Evolutionary conservation across 2,888 invertebrate species (phyloP).

Genomic region (Mechanitis messenoides): DNA sequence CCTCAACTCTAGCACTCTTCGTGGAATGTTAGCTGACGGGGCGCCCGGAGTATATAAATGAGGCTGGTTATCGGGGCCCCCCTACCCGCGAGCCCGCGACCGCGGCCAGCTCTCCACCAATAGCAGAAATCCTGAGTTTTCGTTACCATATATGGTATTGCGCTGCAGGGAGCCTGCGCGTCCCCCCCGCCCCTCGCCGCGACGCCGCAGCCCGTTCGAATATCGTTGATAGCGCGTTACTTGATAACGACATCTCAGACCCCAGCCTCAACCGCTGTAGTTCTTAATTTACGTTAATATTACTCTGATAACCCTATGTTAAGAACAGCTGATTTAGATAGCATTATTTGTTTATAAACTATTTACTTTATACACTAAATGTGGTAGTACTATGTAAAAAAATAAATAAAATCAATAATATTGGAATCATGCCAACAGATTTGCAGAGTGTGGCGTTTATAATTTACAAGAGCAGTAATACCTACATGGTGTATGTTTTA

Average conservation of each 20-base stretch:
- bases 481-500: too few species aligned
- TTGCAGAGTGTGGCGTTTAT: not conserved
- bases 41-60: slow-evolving; percentile 75
- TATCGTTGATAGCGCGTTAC: slow-evolving; percentile 43
- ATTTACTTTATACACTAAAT: not conserved
- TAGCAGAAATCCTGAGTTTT: slow-evolving; percentile 59
- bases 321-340: not conserved
- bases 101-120: slow-evolving; percentile 74
- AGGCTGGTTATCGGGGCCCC: slow-evolving; percentile 72
- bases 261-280: not conserved
- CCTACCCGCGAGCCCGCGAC: slow-evolving; percentile 71
- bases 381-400: slow-evolving; percentile 9
- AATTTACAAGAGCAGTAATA: not conserved
- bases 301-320: not conserved
- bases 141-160: slow-evolving; percentile 85
- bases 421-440: slow-evolving; percentile 43
- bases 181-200: slow-evolving; percentile 43
- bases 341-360: not conserved
- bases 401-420: slow-evolving; percentile 23
- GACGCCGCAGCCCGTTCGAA: slow-evolving; percentile 26
- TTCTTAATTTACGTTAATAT: not conserved
- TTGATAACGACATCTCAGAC: slow-evolving; percentile 58
- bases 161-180: slow-evolving; percentile 74
- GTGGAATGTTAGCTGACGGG: slow-evolving; percentile 70
- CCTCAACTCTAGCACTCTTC: slow-evolving; percentile 70